Evolutionary conservation across 1,140 invertebrate genomes (phyloP), one percentile per base, ranked within the genome.

Genomic region (Hylyphantes graminicola): DNA sequence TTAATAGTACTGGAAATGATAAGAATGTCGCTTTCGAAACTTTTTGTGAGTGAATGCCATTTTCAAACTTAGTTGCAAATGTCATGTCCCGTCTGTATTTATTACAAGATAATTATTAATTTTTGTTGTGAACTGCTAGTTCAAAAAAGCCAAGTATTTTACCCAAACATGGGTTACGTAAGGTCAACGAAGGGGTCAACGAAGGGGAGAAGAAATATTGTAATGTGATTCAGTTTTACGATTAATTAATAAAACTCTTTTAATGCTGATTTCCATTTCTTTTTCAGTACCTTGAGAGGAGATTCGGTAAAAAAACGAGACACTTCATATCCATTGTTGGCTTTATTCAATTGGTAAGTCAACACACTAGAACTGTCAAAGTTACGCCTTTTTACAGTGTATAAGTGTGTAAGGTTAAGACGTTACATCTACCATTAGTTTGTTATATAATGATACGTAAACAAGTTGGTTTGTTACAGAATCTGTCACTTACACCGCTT

Each of bases 321-420:
- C 21, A 17, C 19, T 15, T 48, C 3, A 54, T 73, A 19, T 73
- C 70, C 50, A 7, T 73, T 19, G 53, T 73, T n/a, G 6, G 70
- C 19, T 73, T 54, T 11, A 73, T 73, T n/a, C 70, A 73, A 53
- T 54, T 53, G 6, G 70, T 73, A 73, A 55, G 70, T 73, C 17
- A 73, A 17, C n/a, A 10, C 7, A 55, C n/a, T 5, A n/a, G n/a
- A n/a, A n/a, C n/a, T n/a, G n/a, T n/a, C n/a, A 55, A 35, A 17
- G 13, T 8, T 3, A 11, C 13, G 7, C 48, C 12, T 48, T 50
- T 35, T 35, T 67, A 10, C 19, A 35, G 35, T 35, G 35, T 35
- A 35, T n/a, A n/a, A n/a, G 5, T 35, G 35, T 35, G 35, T 35
- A 35, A 5, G 35, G 5, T 35, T 35, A 35, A 35, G 35, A 2